phyloP scores from a whole-genome alignment of 1,140 invertebrate genomes.

The Arion vulgaris region DNA sequence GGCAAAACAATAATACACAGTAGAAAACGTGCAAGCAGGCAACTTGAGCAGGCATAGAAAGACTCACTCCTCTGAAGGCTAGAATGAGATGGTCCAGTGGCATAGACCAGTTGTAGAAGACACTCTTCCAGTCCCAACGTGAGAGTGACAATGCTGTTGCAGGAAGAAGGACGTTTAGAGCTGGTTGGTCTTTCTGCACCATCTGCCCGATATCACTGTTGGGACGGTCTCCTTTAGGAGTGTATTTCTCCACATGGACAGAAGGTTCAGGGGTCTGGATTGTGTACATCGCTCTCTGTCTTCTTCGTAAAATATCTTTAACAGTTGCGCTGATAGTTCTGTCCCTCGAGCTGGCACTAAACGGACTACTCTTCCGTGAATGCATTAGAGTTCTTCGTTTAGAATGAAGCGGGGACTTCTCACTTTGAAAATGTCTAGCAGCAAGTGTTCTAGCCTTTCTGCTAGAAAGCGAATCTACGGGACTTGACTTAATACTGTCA shows the following conservation, averaged over 20 bases:
- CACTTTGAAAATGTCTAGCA: constrained; percentile 14
- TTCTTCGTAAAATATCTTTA: constrained; percentile 21
- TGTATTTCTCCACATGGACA: neutral
- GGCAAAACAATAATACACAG: neutral
- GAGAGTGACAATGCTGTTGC: constrained; percentile 34
- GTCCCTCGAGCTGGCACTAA: neutral
- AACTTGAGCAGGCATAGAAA: neutral
- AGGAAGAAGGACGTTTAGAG: neutral
- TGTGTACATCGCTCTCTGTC: constrained; percentile 11
- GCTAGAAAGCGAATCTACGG: neutral
- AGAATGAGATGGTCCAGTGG: constrained; percentile 43
- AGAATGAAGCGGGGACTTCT: neutral
- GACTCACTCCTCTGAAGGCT: constrained; percentile 44
- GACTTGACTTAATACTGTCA: constrained; percentile 14
- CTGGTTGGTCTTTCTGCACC: neutral
- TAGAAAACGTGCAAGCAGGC: neutral
- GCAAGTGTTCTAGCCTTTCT: neutral
- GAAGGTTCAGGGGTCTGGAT: neutral
- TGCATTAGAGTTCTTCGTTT: neutral
- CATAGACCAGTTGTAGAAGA: constrained; percentile 45
- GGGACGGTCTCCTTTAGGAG: neutral
- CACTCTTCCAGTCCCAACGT: constrained; percentile 49
- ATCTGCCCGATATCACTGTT: neutral
- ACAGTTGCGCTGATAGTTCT: constrained; percentile 24
- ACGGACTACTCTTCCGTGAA: neutral